A percentile compares a stretch with the other conserved stretches of the same genome.
phyloP scores from a whole-genome alignment of 2,797 vertebrate genomes.

The Sebastes dallii region DNA sequence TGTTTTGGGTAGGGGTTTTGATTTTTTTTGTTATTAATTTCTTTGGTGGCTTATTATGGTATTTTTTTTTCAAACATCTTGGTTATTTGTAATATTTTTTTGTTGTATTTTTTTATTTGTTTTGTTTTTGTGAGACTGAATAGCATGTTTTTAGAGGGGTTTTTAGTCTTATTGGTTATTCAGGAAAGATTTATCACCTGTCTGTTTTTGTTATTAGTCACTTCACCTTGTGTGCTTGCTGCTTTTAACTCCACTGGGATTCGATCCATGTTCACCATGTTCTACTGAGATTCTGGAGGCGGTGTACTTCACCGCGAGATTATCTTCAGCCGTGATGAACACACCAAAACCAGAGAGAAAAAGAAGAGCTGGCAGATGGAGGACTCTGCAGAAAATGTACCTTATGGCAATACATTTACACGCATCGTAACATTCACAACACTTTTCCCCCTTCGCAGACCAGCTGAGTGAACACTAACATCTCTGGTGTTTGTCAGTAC shows the following conservation, averaged over 20 bases:
- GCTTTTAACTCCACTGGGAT: constrained; percentile 39
- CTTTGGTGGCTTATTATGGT: too few species aligned
- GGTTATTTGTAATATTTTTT: background rate
- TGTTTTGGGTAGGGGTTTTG: background rate
- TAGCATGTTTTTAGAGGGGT: background rate
- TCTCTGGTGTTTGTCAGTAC: background rate
- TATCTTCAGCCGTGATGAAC: constrained; percentile 3
- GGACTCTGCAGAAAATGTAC: background rate
- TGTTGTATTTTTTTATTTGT: background rate
- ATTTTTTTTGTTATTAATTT: background rate
- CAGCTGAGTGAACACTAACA: background rate
- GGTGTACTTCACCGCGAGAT: constrained; percentile 9
- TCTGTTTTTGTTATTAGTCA: constrained; percentile 9
- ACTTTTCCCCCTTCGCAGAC: background rate
- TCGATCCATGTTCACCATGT: constrained; percentile 31
- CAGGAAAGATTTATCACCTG: constrained; percentile 1
- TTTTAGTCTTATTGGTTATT: background rate
- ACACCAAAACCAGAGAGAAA: background rate
- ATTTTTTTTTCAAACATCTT: background rate
- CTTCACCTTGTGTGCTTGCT: constrained; percentile 30
- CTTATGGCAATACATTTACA: background rate
- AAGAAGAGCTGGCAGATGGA: background rate
- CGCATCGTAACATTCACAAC: background rate
- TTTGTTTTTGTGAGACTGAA: background rate
- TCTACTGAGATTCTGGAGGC: constrained; percentile 34